Evolutionary conservation across 2,888 invertebrate genomes (phyloP).

Genomic region (Acanthoscelides obtectus): DNA sequence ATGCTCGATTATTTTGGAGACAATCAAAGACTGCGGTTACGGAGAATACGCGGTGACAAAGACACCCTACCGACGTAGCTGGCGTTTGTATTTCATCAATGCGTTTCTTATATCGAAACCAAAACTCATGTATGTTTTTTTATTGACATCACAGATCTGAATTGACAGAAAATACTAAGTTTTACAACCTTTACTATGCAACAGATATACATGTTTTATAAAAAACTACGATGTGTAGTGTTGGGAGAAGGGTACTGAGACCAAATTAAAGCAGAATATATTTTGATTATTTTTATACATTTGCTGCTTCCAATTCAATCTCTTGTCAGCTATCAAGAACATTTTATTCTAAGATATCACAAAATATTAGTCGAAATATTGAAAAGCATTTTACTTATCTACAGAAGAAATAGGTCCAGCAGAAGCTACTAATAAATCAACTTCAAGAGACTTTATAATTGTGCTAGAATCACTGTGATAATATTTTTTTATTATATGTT

Average conservation of each 20-base stretch:
- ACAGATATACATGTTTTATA: slow-evolving; percentile 15
- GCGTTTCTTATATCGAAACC: not conserved
- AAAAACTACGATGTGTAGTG: slow-evolving; percentile 1
- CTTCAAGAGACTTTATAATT: not conserved
- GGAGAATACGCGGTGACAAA: too few species aligned
- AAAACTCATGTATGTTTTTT: slow-evolving; percentile 17
- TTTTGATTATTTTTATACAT: not conserved
- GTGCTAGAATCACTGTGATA: not conserved
- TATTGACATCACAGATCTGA: slow-evolving; percentile 46
- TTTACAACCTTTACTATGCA: slow-evolving; percentile 38
- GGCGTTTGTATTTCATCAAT: too few species aligned
- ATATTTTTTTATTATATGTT: slow-evolving; percentile 9
- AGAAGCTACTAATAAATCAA: not conserved
- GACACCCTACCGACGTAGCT: too few species aligned
- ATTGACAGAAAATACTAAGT: slow-evolving; percentile 46
- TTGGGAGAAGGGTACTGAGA: not conserved
- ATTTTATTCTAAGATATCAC: not conserved
- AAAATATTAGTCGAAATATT: not conserved
- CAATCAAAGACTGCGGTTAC: too few species aligned
- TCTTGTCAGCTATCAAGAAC: not conserved
- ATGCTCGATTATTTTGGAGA: too few species aligned
- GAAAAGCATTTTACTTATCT: not conserved
- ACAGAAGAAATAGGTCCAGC: not conserved
- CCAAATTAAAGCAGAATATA: not conserved
- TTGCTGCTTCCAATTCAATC: not conserved